Percentiles rank a stretch among this genome's conserved stretches.
phyloP scores from a whole-genome alignment of 2,888 invertebrate genomes.

The Dasypogon diadema region DNA sequence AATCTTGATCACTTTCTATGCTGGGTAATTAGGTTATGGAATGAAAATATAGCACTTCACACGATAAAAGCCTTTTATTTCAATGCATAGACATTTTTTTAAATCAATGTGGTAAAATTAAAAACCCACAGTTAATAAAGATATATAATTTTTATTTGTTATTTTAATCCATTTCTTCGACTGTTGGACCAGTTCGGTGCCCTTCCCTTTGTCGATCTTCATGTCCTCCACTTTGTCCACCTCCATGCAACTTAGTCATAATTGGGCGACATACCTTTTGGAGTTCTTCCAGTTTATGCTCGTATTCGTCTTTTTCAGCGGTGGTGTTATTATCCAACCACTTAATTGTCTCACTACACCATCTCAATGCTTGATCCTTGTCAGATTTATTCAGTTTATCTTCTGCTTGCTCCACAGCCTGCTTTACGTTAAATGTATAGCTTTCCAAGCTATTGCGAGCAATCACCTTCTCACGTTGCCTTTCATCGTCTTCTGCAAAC shows the following conservation, averaged over 20 bases:
- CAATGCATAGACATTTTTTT: no score
- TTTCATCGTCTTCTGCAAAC: conserved; percentile 80
- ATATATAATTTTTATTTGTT: no score
- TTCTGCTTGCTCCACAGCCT: conserved; percentile 75
- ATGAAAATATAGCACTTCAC: no score
- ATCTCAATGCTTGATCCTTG: conserved; percentile 75
- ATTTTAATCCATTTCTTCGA: conserved; percentile 62
- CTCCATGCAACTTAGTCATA: conserved; percentile 69
- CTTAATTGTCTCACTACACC: conserved; percentile 74
- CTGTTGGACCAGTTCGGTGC: conserved; percentile 61
- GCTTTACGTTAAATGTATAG: conserved; percentile 78
- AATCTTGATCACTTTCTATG: no score
- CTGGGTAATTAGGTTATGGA: no score
- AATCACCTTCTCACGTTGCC: conserved; percentile 75
- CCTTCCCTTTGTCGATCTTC: conserved; percentile 74
- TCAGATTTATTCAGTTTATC: conserved; percentile 75
- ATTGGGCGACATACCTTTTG: conserved; percentile 67
- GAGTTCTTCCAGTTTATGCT: conserved; percentile 68
- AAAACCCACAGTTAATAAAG: no score
- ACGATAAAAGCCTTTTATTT: no score
- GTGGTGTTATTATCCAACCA: conserved; percentile 84
- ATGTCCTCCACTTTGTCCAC: no score
- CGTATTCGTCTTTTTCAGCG: conserved; percentile 82
- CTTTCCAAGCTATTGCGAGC: conserved; percentile 79
- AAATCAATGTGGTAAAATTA: no score